phyloP scores from a whole-genome alignment of 2,797 vertebrate genomes.

The Hoplostethus atlanticus region DNA sequence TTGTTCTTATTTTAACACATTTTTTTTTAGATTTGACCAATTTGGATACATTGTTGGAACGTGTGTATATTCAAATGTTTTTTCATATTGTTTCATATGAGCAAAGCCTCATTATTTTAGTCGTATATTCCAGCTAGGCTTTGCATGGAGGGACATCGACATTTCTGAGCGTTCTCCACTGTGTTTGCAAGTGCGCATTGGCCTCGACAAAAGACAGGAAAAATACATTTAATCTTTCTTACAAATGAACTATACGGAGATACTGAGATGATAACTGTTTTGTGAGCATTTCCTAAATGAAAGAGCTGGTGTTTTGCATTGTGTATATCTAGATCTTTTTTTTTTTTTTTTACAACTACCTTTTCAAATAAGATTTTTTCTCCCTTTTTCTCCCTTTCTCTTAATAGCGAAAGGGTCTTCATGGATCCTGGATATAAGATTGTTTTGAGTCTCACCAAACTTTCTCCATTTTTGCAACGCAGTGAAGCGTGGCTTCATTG shows the following conservation, averaged over 20 bases:
- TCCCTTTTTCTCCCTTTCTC: conserved; percentile 23
- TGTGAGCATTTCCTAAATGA: conserved; percentile 52
- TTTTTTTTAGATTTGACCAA: conserved; percentile 34
- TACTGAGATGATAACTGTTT: conserved; percentile 35
- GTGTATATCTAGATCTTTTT: conserved; percentile 63
- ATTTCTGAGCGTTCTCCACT: conserved; percentile 36
- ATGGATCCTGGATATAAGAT: conserved; percentile 37
- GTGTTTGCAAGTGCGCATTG: conserved; percentile 20
- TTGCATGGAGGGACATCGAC: conserved; percentile 24
- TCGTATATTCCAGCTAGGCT: conserved; percentile 28
- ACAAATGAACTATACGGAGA: conserved; percentile 47
- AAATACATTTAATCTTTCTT: conserved; percentile 51
- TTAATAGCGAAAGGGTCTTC: conserved; percentile 56
- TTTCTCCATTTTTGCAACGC: conserved; percentile 66
- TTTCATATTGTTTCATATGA: conserved; percentile 4
- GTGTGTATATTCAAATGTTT: conserved; percentile 40
- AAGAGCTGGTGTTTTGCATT: conserved; percentile 63
- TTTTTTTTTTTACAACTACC: conserved; percentile 53
- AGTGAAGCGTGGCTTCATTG: conserved; percentile 77
- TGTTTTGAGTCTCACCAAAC: conserved; percentile 32
- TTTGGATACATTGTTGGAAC: conserved; percentile 41
- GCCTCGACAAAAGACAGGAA: conserved; percentile 67
- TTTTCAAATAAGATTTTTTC: conserved; percentile 36
- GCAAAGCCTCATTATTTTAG: conserved; percentile 27
- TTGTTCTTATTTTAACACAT: conserved; percentile 50